Base-by-base conservation (phyloP, 1,140 invertebrate genomes). In the Hyles euphorbiae region DNA sequence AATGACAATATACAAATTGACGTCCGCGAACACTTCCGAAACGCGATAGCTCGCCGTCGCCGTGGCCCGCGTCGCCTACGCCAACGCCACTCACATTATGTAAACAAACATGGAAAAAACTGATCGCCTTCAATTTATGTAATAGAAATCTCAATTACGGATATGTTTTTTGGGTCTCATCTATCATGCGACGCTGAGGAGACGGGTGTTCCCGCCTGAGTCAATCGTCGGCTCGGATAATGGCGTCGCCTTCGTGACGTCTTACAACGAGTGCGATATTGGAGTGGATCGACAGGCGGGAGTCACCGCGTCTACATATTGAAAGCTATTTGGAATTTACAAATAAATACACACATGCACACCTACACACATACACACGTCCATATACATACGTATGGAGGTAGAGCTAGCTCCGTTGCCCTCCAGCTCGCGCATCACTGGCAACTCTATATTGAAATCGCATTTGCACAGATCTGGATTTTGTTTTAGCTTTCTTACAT, bases 1-100 rank as follows among this genome's bases (percentile, higher is more conserved):
- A 87, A 88, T 85, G 83, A 88, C 83, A 87, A 88, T 87, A 88
- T 85, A 88, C 85, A 88, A 88, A 88, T 88, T 87, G 83, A 85
- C 76, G 82, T 83, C 83, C 85, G 83, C 73, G 65, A 71, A 69
- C 71, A 75, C 81, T 85, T 83, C 78, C 81, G 83, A 85, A 86
- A 88, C 68, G 77, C 81, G 83, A 85, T 88, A 86, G 76, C 73
- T 64, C 70, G 43, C 36, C 53, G 40, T 5, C 6, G 53, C 22
- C 6, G 53, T 9, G 22, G 33, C 53, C 33, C 46, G 9, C 57
- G 64, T 52, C 60, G 70, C 68, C 69, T 71, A 22, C 22, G 22
- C 22, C 22, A 22, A 71, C 78, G 66, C 78, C 83, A 86, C 83
- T 88, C 77, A 85, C 78, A 87, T 87, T 88, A 87, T 83, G 76